Evolutionary conservation across 2,888 invertebrate species (phyloP), one percentile per base, ranked within the genome.

Genomic region (Andrena marginata): DNA sequence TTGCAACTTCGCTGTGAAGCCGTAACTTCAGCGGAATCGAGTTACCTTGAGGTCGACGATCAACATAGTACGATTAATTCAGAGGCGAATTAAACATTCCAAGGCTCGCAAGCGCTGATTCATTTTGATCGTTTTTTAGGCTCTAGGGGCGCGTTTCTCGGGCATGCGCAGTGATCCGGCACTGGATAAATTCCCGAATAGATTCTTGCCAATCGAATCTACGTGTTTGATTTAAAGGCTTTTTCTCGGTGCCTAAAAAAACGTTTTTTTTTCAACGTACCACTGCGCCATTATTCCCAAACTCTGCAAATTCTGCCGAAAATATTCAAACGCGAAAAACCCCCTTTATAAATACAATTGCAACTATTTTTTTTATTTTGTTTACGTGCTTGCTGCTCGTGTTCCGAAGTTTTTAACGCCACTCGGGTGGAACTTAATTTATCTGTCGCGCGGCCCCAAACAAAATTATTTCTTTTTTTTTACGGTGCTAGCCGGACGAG

Each of bases 391-490:
- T 26, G 4, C 0, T n/a, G n/a, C 16, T 0, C 8, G 68, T 56
- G 6, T 42, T 42, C 3, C 26, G 33, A 72, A 51, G 63, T 54
- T 54, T 35, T 72, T 63, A 49, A 16, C 20, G 23, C 1, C 49
- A n/a, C 48, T 13, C 23, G 31, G 2, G 35, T 73, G 31, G 42
- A 67, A 48, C 10, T 67, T 74, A 2, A 20, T 63, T 56, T 54
- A 29, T 73, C 13, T 10, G 4, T n/a, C 23, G 10, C 23, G 35
- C 5, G 7, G 13, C 3, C 16, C 13, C 16, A 35, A 33, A 56
- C 2, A 42, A 29, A 56, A 64, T 23, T 26, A 4, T n/a, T 63
- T n/a, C 33, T 48, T 42, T n/a, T 42, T n/a, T 72, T 72, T 56
- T 48, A 2, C 7, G 6, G 16, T 16, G 23, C 65, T 13, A 29